A percentile compares a stretch with the other conserved stretches of the same genome.
phyloP scores from a whole-genome alignment of 2,113 vertebrate species.

The Strix aluco region DNA sequence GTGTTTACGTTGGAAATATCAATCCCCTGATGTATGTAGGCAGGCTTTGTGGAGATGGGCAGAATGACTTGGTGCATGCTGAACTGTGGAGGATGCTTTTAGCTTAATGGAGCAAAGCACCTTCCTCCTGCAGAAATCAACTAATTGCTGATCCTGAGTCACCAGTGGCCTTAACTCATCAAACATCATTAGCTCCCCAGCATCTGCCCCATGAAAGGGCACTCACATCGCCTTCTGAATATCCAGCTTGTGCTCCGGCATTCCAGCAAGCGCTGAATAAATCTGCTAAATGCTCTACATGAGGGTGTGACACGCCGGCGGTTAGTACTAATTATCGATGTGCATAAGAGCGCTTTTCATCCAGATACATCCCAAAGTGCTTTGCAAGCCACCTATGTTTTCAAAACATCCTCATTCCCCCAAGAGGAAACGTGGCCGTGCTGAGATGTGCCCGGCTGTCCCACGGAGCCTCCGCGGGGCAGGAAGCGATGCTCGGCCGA shows the following conservation, averaged over 20 bases:
- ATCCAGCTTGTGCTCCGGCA: slow-evolving; percentile 35
- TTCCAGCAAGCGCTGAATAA: slow-evolving; percentile 29
- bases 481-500: neutral
- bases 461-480: neutral
- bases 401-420: slow-evolving; percentile 3
- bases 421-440: neutral
- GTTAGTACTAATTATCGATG: neutral
- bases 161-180: slow-evolving; percentile 61
- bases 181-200: slow-evolving; percentile 44
- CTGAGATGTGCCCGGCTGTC: neutral
- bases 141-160: slow-evolving; percentile 66
- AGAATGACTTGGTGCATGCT: neutral
- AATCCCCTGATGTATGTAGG: neutral
- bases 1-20: neutral
- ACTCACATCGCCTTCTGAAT: slow-evolving; percentile 22
- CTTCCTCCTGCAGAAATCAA: slow-evolving; percentile 60
- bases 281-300: neutral
- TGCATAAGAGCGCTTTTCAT: slow-evolving; percentile 33
- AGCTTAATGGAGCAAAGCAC: slow-evolving; percentile 69
- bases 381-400: slow-evolving; percentile 49
- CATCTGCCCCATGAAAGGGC: slow-evolving; percentile 34
- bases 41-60: neutral
- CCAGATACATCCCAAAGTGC: slow-evolving; percentile 5
- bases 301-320: neutral
- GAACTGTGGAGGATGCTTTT: slow-evolving; percentile 59